Conservation (phyloP, 2,888 invertebrate species). For the Heliconius charithonia region DNA sequence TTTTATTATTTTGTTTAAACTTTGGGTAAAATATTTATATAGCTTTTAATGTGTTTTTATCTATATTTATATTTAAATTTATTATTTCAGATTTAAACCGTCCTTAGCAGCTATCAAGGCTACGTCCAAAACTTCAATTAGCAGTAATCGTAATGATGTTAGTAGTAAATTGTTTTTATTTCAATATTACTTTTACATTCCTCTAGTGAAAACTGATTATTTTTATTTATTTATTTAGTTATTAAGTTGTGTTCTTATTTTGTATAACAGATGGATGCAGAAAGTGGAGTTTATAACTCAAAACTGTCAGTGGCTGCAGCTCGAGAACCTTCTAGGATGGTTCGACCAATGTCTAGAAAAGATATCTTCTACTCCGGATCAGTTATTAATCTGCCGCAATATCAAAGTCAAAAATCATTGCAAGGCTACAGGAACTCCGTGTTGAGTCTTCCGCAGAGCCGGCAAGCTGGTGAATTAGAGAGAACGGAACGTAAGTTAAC, state of each 20-base stretch:
- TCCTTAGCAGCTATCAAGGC: slow-evolving; percentile 92
- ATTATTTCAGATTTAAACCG: slow-evolving; percentile 87
- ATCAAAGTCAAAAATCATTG: slow-evolving; percentile 95
- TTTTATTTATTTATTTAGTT: too few relatives aligned
- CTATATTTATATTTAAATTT: slow-evolving; percentile 28
- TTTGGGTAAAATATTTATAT: too few relatives aligned
- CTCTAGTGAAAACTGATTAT: too few relatives aligned
- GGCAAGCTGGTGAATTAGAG: slow-evolving; percentile 86
- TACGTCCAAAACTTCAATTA: slow-evolving; percentile 89
- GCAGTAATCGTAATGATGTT: slow-evolving; percentile 88
- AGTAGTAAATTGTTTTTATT: slow-evolving; percentile 57
- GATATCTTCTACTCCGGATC: slow-evolving; percentile 99
- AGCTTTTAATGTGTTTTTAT: background rate
- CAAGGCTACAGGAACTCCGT: slow-evolving; percentile 96
- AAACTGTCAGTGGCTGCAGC: slow-evolving; percentile 85
- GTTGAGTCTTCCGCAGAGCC: slow-evolving; percentile 90
- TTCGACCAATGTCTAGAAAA: slow-evolving; percentile 95
- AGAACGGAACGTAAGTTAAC: slow-evolving; percentile 86
- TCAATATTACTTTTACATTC: background rate
- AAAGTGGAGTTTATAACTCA: slow-evolving; percentile 88
- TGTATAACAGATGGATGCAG: slow-evolving; percentile 80
- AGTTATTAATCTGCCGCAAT: slow-evolving; percentile 95
- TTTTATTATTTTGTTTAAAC: too few relatives aligned
- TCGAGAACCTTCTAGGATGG: slow-evolving; percentile 84
- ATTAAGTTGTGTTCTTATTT: background rate